Conservation (phyloP, 2,888 invertebrate species). For the Zele albiditarsus region DNA sequence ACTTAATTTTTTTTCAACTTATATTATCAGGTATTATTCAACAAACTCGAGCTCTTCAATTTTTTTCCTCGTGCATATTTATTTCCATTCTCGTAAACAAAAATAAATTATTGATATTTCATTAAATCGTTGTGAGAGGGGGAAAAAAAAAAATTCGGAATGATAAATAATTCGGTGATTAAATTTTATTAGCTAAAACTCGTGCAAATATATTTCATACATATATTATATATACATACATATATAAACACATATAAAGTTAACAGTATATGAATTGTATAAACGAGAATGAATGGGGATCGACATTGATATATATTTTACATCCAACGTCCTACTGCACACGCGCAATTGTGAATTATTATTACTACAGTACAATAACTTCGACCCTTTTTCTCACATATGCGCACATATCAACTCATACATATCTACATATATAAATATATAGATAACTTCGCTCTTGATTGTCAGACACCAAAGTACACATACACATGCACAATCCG, state of each 20-base stretch:
- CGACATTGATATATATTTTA: slow-evolving; percentile 41
- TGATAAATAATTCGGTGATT: no score
- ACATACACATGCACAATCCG: not conserved
- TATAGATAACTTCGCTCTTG: not conserved
- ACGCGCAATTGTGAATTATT: slow-evolving; percentile 36
- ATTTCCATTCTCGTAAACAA: no score
- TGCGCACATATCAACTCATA: slow-evolving; percentile 22
- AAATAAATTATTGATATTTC: no score
- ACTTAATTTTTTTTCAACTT: no score
- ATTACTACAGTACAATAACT: not conserved
- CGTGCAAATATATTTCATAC: no score
- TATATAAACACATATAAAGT: not conserved
- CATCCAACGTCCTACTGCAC: slow-evolving; percentile 11
- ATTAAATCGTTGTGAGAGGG: no score
- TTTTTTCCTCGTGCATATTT: no score
- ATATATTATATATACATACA: not conserved
- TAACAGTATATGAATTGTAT: not conserved
- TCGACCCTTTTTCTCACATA: slow-evolving; percentile 27
- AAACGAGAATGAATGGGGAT: slow-evolving; percentile 42
- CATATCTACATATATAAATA: slow-evolving; percentile 12
- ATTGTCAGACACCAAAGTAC: not conserved
- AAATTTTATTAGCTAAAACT: no score
- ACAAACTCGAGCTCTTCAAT: no score
- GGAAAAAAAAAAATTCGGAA: no score
- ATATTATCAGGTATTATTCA: no score